Conservation (phyloP, 2,113 vertebrate species). For the Heliornis fulica region DNA sequence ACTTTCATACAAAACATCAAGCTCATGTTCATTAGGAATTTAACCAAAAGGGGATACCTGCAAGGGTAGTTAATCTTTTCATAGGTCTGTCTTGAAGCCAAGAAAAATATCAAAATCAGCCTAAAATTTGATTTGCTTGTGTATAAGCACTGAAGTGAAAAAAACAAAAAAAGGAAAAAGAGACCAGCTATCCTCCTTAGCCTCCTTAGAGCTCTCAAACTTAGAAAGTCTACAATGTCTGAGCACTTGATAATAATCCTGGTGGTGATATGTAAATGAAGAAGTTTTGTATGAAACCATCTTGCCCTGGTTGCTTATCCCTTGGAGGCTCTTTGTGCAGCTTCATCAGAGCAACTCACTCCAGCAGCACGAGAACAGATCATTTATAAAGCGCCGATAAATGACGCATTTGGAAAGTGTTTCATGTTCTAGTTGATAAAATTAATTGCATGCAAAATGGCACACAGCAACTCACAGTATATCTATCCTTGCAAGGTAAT, state of each 20-base stretch:
- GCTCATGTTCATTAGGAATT: background rate
- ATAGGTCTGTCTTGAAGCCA: background rate
- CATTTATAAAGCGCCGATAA: conserved; percentile 49
- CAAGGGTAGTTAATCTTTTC: background rate
- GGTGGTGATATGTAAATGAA: background rate
- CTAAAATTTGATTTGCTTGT: background rate
- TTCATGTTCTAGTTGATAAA: conserved; percentile 47
- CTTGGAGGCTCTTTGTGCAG: background rate
- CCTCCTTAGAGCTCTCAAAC: background rate
- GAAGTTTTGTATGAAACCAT: background rate
- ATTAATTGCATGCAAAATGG: conserved; percentile 59
- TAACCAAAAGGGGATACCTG: background rate
- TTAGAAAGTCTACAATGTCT: background rate
- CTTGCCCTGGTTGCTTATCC: conserved; percentile 5
- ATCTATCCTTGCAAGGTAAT: background rate
- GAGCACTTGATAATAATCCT: background rate
- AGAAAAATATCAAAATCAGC: background rate
- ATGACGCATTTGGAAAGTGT: background rate
- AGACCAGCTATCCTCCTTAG: background rate
- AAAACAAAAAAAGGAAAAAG: background rate
- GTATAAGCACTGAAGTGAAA: background rate
- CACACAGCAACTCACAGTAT: background rate
- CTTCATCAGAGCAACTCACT: background rate
- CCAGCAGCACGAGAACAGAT: background rate
- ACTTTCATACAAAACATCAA: background rate